Base-by-base conservation (phyloP, 1,140 invertebrate species). In the Akabosia matsudoensis region DNA sequence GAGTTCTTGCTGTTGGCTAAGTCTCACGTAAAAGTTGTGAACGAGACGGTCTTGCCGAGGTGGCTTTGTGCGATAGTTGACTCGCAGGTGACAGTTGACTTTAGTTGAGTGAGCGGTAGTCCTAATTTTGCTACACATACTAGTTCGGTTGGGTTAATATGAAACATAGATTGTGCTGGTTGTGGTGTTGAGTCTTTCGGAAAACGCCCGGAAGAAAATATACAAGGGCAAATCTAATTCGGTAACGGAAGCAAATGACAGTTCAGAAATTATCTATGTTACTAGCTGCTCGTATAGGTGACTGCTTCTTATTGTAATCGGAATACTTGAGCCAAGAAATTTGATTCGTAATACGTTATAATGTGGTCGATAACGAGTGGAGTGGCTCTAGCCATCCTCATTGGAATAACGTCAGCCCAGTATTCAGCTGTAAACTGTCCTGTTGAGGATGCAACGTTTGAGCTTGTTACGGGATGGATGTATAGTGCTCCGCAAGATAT, bases 391-490 rank as follows among this genome's bases (percentile, higher is more conserved):
- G 54, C 54, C 54, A 56, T 56, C 24, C 7, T 56, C n/a, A 7
- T 56, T 22, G 54, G 54, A 24, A 56, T 56, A 22, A 22, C 54
- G 4, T 56, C 54, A 22, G 78, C 78, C 24, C 80, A 81, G 70
- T 81, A 81, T 45, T 74, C 76, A 1, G 76, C 77, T 26, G 33
- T 71, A 16, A 77, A 76, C 33, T 81, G 80, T 71, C 73, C 78
- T 0, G 54, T 52, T 13, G 80, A 82, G n/a, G 79, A 83, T 73
- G 76, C 83, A 30, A 85, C 83, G 7, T 88, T 88, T 80, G 87
- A 88, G 79, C 78, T 88, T 74, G 82, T 86, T 16, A 88, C 87
- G 10, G 87, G 87, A 1, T 86, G 83, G 79, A 87, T 88, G 33
- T 86, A 86, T 78, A 86, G 84, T 18, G 82, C 86, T 1, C 85